Evolutionary conservation across 2,888 invertebrate genomes (phyloP).

Genomic region (Machimus rusticus): DNA sequence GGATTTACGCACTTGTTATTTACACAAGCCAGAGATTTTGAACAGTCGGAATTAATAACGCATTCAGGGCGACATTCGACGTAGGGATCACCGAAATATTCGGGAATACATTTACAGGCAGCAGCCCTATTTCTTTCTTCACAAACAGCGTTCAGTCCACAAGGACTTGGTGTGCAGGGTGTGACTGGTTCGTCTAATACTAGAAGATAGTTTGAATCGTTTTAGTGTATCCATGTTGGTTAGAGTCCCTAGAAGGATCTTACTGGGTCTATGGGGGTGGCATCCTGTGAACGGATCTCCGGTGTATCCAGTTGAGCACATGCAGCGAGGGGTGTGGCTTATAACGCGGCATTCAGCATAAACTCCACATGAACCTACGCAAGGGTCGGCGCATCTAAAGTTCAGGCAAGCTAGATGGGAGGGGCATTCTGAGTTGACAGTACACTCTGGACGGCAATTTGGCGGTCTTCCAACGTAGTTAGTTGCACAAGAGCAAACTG

Average conservation of each 20-base stretch:
- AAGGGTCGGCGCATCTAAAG: conserved; percentile 68
- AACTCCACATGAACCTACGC: conserved; percentile 73
- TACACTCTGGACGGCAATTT: conserved; percentile 73
- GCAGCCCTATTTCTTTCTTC: conserved; percentile 71
- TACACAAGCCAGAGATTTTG: conserved; percentile 70
- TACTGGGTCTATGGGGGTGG: conserved; percentile 62
- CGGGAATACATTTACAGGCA: conserved; percentile 70
- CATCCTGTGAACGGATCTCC: conserved; percentile 73
- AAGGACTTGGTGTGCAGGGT: conserved; percentile 73
- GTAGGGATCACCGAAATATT: conserved; percentile 72
- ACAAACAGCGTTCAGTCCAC: conserved; percentile 73
- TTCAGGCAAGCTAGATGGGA: conserved; percentile 65
- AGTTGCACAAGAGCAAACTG: conserved; percentile 69
- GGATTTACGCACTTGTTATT: conserved; percentile 84
- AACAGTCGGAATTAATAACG: conserved; percentile 72
- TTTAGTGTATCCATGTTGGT: neutral
- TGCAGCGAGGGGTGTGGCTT: conserved; percentile 65
- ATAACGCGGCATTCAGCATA: conserved; percentile 71
- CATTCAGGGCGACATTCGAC: conserved; percentile 75
- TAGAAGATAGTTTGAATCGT: conserved; percentile 53
- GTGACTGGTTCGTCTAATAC: conserved; percentile 64
- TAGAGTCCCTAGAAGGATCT: conserved; percentile 52
- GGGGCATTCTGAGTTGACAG: conserved; percentile 66
- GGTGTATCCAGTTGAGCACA: conserved; percentile 66
- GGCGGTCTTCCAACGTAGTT: conserved; percentile 71